phyloP scores from a whole-genome alignment of 37 sponge, comb jelly and placozoan genomes.

The Theonella swinhoei region DNA sequence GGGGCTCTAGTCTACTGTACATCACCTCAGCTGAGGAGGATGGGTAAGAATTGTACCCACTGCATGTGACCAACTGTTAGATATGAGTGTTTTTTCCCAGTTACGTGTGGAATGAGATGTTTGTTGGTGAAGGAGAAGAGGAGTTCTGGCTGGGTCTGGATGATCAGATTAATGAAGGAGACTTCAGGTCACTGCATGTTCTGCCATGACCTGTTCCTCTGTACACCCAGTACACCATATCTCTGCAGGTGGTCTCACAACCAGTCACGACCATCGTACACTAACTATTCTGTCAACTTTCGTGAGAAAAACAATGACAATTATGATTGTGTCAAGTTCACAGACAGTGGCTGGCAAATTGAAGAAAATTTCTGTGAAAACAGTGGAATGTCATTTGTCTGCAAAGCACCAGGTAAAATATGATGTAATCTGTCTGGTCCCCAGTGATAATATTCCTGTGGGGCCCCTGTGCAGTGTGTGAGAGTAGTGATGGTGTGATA shows the following conservation, averaged over 20 bases:
- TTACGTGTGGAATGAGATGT: slow-evolving; percentile 20
- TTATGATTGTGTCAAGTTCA: slow-evolving; percentile 65
- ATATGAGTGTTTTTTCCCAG: too few relatives aligned
- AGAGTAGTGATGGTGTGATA: slow-evolving; percentile 12
- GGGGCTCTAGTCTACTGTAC: slow-evolving; percentile 2
- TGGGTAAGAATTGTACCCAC: not conserved
- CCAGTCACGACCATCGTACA: slow-evolving; percentile 12
- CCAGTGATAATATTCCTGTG: not conserved
- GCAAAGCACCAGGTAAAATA: slow-evolving; percentile 50
- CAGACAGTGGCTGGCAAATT: slow-evolving; percentile 51
- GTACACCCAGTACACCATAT: not conserved
- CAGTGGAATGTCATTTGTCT: slow-evolving; percentile 37
- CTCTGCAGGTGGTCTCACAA: not conserved
- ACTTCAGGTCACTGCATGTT: slow-evolving; percentile 40
- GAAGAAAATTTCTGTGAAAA: slow-evolving; percentile 31
- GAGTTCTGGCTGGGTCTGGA: slow-evolving; percentile 77
- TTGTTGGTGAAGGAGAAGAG: not conserved
- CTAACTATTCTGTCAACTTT: slow-evolving; percentile 31
- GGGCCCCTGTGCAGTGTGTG: slow-evolving; percentile 7
- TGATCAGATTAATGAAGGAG: slow-evolving; percentile 59
- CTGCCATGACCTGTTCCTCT: too few relatives aligned
- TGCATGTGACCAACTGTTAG: too few relatives aligned
- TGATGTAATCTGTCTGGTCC: too few relatives aligned
- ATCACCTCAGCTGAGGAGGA: slow-evolving; percentile 44
- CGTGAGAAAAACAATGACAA: slow-evolving; percentile 1